Conservation (phyloP, 1,140 invertebrate species). For the Euura saliciscinereae region DNA sequence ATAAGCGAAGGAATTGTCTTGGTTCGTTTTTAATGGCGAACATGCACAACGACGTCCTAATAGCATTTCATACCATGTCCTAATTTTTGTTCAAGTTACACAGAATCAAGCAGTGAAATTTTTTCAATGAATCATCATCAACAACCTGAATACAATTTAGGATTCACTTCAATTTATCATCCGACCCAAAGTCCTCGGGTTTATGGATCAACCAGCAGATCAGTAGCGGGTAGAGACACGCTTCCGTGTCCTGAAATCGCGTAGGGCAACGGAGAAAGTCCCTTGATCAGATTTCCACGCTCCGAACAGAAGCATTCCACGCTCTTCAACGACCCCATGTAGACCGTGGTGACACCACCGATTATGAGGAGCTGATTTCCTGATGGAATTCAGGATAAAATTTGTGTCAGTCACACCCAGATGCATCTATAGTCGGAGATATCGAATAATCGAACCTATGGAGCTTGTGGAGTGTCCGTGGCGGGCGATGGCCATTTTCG, state of each 20-base stretch:
- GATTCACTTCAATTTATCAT: no score
- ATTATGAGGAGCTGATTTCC: conserved; percentile 64
- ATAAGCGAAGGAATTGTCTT: no score
- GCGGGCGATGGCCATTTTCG: conserved; percentile 64
- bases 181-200: no score
- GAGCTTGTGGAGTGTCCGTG: conserved; percentile 67
- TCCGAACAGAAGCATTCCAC: conserved; percentile 67
- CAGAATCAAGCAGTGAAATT: no score
- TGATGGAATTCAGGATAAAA: conserved; percentile 15
- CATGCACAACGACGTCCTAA: no score
- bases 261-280: conserved; percentile 60
- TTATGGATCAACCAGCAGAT: not conserved
- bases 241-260: conserved; percentile 64
- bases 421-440: no score
- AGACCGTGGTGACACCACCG: conserved; percentile 66
- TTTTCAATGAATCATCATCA: no score
- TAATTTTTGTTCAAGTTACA: no score
- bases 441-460: conserved; percentile 53
- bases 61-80: no score
- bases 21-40: no score
- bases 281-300: conserved; percentile 63
- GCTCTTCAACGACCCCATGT: conserved; percentile 65
- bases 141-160: no score
- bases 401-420: no score
- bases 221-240: conserved; percentile 63